Base-by-base conservation (phyloP, 2,888 invertebrate genomes). In the Conistra vaccinii region DNA sequence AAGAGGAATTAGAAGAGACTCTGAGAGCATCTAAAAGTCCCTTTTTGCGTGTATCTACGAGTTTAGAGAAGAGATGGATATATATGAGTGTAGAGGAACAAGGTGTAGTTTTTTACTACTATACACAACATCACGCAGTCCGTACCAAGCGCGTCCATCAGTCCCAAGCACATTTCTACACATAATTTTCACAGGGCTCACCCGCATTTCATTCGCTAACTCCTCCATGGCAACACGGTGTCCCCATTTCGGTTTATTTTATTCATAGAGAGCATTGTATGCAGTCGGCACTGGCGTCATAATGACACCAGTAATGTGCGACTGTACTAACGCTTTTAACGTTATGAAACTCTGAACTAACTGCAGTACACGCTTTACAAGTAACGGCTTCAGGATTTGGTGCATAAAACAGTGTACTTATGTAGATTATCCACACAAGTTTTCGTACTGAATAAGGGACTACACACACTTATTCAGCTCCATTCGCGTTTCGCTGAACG, bases 231-330 rank as follows among this genome's bases (percentile, higher is more conserved):
- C 62, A 69, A 29, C 66, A 76, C 81, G 69, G 73, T 88, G 88
- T 78, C 86, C 90, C 79, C 87, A 79, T 90, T 90, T 86, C 87
- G 77, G 84, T 81, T 91, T 91, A 93, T 91, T 90, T 92, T 92
- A 93, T 92, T 93, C 92, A 92, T 90, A 78, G 85, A 68, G 74
- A 77, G 86, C 89, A 92, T 91, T 90, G 89, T 89, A 85, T 89
- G 86, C 84, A 79, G 78, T 73, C 81, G 74, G 71, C 81, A 65
- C 62, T n/a, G 48, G 76, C 72, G 75, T 82, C 80, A 87, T 87
- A 88, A 88, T 87, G 85, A 87, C 88, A 84, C 80, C 84, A 74
- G 75, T 83, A 84, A 85, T 82, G 73, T 83, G 81, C 73, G 60
- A 53, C 81, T 84, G 65, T 66, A 81, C 80, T 73, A 53, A 73